Evolutionary conservation across 2,113 vertebrate species (phyloP), one percentile per base, ranked within the genome.

Genomic region (Halichoeres trimaculatus): DNA sequence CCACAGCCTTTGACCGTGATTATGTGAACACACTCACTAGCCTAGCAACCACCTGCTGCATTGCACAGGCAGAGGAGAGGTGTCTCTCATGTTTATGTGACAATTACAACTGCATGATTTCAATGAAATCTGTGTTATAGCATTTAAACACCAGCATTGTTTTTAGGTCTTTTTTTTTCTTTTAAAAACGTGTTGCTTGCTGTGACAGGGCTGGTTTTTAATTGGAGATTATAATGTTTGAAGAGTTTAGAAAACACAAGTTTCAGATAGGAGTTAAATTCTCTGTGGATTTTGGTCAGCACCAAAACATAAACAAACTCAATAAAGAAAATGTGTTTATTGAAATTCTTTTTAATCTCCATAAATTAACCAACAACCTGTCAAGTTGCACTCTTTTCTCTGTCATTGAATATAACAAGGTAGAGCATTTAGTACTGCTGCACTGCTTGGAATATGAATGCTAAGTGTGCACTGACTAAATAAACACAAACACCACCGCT

Each of bases 401-500:
- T 12, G 13, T 16, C 3, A 43, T 10, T 2, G 24, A 17, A 10
- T n/a, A 38, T 26, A 8, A 17, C 20, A 48, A 63, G 26, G 26
- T 22, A 50, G 13, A 51, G 35, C 16, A 45, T 45, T 45, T 45
- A 40, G 8, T n/a, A 35, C n/a, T 45, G 50, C 48, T 45, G 63
- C 19, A 34, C 53, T 51, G 20, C 40, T 48, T 56, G 23, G 19
- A 60, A 61, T 68, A 43, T 3, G 22, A 55, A 22, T 50, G 51
- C 50, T 14, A 59, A 26, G 17, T 30, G 40, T 50, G 19, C 50
- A 48, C 1, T n/a, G 16, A 70, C 34, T 35, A 8, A 8, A 35
- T 51, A 34, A 77, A 64, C 52, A 62, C 51, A 52, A 63, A 16
- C 58, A 50, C 2, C 17, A 11, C 8, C 10, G 58, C 58, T 43